Percentiles rank a stretch among this genome's conserved stretches.
Conservation (phyloP, 2,888 invertebrate genomes). For the Cryptocephalus moraei region DNA sequence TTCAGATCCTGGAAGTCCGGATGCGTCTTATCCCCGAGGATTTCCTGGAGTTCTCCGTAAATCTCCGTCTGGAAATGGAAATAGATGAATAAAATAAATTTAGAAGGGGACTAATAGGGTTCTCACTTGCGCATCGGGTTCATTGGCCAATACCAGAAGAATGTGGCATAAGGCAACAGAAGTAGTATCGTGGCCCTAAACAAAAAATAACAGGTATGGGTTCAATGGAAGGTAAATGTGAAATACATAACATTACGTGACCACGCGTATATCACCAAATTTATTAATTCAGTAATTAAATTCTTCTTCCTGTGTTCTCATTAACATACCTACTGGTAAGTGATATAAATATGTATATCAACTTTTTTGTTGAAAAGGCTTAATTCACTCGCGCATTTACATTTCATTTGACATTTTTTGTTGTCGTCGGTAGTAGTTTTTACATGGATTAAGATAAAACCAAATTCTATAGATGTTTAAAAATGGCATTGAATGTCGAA, state of each 20-base stretch:
- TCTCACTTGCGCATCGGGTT: conserved; percentile 39
- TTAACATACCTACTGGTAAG: too few species aligned
- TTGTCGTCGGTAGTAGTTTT: too few species aligned
- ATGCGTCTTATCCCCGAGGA: conserved; percentile 25
- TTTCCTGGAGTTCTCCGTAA: conserved; percentile 12
- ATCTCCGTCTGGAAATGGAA: conserved; percentile 12
- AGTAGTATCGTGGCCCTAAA: conserved; percentile 55
- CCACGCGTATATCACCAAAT: too few species aligned
- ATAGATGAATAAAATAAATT: background rate
- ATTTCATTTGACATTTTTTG: too few species aligned
- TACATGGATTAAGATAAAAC: too few species aligned
- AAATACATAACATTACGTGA: too few species aligned
- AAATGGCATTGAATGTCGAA: too few species aligned
- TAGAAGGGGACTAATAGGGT: background rate
- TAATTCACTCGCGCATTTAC: too few species aligned
- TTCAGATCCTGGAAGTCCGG: conserved; percentile 44
- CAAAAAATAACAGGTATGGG: conserved; percentile 5
- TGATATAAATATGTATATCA: too few species aligned
- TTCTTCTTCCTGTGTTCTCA: background rate
- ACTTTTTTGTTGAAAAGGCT: too few species aligned
- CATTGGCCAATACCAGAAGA: conserved; percentile 24
- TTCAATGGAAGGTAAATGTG: too few species aligned
- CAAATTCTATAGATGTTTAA: too few species aligned
- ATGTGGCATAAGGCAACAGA: conserved; percentile 31
- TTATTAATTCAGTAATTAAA: background rate